Percentiles rank a stretch among this genome's conserved stretches.
phyloP scores from a whole-genome alignment of 1,140 invertebrate genomes.

The Pogonomyrmex californicus region DNA sequence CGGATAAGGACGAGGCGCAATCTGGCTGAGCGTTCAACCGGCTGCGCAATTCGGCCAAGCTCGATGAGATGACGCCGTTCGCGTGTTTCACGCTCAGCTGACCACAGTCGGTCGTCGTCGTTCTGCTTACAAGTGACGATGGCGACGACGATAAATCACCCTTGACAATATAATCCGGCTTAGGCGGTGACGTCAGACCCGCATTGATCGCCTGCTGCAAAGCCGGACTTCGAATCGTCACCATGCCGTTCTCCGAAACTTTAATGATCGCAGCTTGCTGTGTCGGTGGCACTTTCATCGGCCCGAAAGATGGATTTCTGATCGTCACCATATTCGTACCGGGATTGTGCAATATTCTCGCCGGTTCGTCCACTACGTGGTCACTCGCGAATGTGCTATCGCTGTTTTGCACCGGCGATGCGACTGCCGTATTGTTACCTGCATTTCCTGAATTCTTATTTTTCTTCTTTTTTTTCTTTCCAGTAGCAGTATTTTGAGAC shows the following conservation, averaged over 20 bases:
- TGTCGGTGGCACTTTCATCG: constrained; percentile 84
- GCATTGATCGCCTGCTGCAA: constrained; percentile 86
- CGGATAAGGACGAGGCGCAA: constrained; percentile 79
- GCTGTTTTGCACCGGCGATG: constrained; percentile 41
- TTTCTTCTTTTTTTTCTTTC: constrained; percentile 89
- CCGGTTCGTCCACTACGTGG: constrained; percentile 76
- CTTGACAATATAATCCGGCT: constrained; percentile 85
- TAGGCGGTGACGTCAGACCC: constrained; percentile 82
- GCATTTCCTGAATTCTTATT: constrained; percentile 83
- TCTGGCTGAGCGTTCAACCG: constrained; percentile 76
- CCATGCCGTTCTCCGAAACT: constrained; percentile 91
- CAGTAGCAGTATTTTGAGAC: constrained; percentile 62
- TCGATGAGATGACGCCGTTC: constrained; percentile 80
- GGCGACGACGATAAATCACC: constrained; percentile 74
- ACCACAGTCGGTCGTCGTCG: constrained; percentile 48
- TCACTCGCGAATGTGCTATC: constrained; percentile 59
- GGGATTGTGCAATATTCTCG: constrained; percentile 84
- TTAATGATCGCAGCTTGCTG: constrained; percentile 90
- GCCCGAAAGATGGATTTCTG: constrained; percentile 91
- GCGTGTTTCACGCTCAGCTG: constrained; percentile 66
- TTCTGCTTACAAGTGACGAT: constrained; percentile 14
- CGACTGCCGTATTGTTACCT: background rate
- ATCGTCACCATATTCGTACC: constrained; percentile 92
- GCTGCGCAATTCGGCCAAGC: constrained; percentile 81
- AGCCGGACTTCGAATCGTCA: constrained; percentile 92